Percentiles rank a stretch among this genome's conserved stretches.
Conservation (phyloP, 1,140 invertebrate species). For the Myzus persicae region DNA sequence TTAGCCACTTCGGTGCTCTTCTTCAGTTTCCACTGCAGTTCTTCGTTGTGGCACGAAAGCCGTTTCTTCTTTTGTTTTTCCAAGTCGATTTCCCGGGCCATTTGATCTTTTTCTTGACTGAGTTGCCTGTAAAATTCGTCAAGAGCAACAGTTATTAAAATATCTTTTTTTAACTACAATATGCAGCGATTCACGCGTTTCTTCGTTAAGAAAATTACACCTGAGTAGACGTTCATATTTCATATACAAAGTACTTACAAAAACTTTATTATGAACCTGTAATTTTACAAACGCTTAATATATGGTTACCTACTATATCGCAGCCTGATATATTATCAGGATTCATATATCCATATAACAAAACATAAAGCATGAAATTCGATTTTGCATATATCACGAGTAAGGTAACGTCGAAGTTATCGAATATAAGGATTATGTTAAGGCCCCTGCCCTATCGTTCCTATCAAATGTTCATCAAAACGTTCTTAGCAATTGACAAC, state of each 20-base stretch:
- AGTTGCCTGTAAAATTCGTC: constrained; percentile 66
- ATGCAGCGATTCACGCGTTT: neutral
- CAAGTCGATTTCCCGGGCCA: constrained; percentile 75
- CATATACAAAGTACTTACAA: neutral
- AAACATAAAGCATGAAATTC: neutral
- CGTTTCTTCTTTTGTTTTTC: constrained; percentile 80
- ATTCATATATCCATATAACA: neutral
- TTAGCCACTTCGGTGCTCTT: constrained; percentile 76
- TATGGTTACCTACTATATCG: too few species aligned
- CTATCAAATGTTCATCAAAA: too few species aligned
- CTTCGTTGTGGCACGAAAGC: constrained; percentile 83
- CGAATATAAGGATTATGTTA: too few species aligned
- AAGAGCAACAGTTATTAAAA: neutral
- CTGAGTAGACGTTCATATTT: too few species aligned
- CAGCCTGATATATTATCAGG: too few species aligned
- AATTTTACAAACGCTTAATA: neutral
- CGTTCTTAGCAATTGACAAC: too few species aligned
- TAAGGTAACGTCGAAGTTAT: neutral
- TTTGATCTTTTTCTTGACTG: constrained; percentile 72
- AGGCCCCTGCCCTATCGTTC: too few species aligned
- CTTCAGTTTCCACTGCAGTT: constrained; percentile 83
- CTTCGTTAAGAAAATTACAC: neutral
- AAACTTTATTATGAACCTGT: neutral
- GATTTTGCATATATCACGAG: neutral
- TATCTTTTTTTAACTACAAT: neutral